Conservation (phyloP, 2,797 vertebrate genomes). For the Emydoidea blandingii region DNA sequence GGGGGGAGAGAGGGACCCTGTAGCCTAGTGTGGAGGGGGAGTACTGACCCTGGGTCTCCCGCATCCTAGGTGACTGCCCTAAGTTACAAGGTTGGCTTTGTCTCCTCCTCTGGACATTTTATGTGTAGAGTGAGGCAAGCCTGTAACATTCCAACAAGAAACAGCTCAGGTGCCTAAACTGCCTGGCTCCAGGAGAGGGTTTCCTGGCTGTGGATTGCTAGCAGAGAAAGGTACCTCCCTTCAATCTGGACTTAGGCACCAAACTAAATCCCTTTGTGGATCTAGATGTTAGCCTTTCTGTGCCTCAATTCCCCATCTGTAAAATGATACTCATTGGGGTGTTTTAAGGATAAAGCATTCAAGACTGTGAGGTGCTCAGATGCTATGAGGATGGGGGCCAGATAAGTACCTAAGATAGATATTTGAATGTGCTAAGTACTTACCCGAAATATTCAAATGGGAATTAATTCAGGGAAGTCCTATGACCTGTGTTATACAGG, state of each 20-base stretch:
- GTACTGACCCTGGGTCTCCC: not conserved
- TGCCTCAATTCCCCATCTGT: not conserved
- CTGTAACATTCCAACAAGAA: not conserved
- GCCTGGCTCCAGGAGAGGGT: not conserved
- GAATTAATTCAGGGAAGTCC: not conserved
- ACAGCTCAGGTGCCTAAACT: not conserved
- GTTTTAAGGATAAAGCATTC: not conserved
- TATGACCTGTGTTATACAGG: not conserved
- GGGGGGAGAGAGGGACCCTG: not conserved
- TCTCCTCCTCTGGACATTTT: not conserved
- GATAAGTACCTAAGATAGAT: not conserved
- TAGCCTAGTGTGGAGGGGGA: not conserved
- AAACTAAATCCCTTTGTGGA: not conserved
- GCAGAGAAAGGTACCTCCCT: not conserved
- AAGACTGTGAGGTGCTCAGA: not conserved
- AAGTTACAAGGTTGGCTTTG: not conserved
- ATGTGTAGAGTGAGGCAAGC: not conserved
- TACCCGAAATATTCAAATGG: too few relatives aligned
- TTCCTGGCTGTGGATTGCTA: not conserved
- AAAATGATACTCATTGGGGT: not conserved
- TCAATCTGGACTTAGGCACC: not conserved
- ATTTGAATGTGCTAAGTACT: not conserved
- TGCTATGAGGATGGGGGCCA: not conserved
- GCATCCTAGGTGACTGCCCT: not conserved
- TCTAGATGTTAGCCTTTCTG: not conserved